Percentiles rank a stretch among this genome's conserved stretches.
These are phyloP conservation scores for Acrocephalus arundinaceus DNA, from an alignment of 2,113 vertebrate genomes.

Conservation along the genomic window DNA sequence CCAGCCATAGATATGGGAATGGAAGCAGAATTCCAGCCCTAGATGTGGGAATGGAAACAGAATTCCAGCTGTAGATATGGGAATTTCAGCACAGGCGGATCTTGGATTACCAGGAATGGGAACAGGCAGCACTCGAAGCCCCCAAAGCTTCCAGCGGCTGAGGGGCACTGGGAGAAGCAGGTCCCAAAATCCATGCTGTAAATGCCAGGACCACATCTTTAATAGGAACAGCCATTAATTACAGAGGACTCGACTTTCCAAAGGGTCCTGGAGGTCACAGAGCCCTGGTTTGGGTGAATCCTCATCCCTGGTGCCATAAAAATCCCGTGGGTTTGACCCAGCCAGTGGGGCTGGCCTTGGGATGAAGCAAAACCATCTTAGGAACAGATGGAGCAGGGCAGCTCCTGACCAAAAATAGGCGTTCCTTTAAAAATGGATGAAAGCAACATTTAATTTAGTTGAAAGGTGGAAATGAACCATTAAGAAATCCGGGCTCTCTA, in stretches of 20 bases:
- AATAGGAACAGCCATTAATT: not conserved
- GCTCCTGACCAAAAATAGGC: not conserved
- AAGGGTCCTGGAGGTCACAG: not conserved
- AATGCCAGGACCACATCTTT: fast-evolving
- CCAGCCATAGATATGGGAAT: not conserved
- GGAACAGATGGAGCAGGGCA: not conserved
- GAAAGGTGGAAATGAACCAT: conserved; percentile 3
- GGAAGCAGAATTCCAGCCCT: not conserved
- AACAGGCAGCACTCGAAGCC: not conserved
- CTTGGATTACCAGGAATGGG: not conserved
- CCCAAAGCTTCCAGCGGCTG: not conserved
- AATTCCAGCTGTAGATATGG: not conserved
- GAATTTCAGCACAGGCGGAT: not conserved
- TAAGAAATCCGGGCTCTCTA: not conserved
- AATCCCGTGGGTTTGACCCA: not conserved
- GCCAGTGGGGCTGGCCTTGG: not conserved
- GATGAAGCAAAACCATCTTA: not conserved
- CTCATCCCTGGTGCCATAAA: not conserved
- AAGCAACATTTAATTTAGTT: not conserved
- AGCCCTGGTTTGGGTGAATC: not conserved
- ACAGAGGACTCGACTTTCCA: not conserved
- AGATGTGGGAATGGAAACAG: not conserved
- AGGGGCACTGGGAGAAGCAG: not conserved
- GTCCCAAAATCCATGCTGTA: not conserved
- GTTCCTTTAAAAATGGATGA: conserved; percentile 41